These are phyloP conservation scores for Lithodes maja DNA, from an alignment of 2,888 invertebrate species.

Conservation along the genomic window DNA sequence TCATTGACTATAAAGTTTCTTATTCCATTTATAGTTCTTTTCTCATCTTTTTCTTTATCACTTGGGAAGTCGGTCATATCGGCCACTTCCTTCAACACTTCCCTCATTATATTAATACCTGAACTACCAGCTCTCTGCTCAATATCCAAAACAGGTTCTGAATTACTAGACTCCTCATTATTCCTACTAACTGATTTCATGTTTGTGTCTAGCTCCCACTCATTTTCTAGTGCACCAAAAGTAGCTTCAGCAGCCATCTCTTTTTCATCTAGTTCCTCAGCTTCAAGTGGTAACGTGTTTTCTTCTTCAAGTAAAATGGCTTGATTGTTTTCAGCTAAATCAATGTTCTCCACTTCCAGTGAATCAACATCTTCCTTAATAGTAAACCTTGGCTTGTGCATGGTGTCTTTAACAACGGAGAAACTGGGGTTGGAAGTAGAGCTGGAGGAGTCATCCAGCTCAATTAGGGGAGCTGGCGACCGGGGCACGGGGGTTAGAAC, in stretches of 20 bases:
- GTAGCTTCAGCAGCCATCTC: neutral
- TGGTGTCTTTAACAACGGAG: constrained; percentile 6
- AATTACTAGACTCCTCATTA: neutral
- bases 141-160: neutral
- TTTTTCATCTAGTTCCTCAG: no score
- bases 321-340: neutral
- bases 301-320: neutral
- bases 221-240: neutral
- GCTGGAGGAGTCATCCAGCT: constrained; percentile 4
- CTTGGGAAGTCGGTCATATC: neutral
- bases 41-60: neutral
- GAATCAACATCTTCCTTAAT: neutral
- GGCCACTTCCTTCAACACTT: neutral
- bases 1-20: neutral
- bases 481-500: constrained; percentile 31
- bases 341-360: constrained; percentile 20
- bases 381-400: neutral
- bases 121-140: neutral
- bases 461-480: constrained; percentile 45
- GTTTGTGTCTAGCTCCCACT: neutral
- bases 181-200: neutral
- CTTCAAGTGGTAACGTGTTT: neutral
- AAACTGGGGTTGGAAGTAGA: constrained; percentile 29
- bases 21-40: constrained; percentile 4
- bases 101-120: neutral